Percentiles rank a stretch among this genome's conserved stretches.
These are phyloP conservation scores for Bungarus multicinctus DNA, from an alignment of 2,113 vertebrate genomes.

Conservation along the genomic window DNA sequence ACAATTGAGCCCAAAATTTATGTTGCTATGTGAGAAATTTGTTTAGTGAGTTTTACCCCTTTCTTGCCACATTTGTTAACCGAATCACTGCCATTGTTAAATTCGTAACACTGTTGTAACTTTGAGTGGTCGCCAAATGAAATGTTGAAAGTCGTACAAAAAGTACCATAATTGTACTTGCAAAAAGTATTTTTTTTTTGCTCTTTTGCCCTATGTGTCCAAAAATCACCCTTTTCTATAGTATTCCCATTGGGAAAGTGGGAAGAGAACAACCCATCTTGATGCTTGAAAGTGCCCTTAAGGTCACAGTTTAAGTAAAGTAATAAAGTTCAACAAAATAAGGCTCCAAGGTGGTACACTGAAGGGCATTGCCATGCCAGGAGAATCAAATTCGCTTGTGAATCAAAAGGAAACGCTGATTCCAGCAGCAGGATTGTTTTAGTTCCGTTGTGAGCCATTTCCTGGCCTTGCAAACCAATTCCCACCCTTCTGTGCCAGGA, in stretches of 20 bases:
- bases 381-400: conserved; percentile 31
- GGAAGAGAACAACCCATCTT: not conserved
- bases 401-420: conserved; percentile 52
- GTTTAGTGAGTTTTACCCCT: too few relatives aligned
- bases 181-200: not conserved
- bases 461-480: conserved; percentile 37
- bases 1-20: too few relatives aligned
- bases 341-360: not conserved
- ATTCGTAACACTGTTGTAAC: too few relatives aligned
- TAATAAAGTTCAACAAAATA: not conserved
- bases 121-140: too few relatives aligned
- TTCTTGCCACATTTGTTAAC: too few relatives aligned
- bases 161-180: not conserved
- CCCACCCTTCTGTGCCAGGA: conserved; percentile 34
- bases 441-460: conserved; percentile 43
- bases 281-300: not conserved
- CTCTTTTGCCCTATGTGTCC: too few relatives aligned
- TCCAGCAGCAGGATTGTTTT: conserved; percentile 47
- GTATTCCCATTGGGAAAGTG: too few relatives aligned
- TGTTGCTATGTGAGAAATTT: too few relatives aligned
- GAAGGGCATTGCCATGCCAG: conserved; percentile 38
- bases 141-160: not conserved
- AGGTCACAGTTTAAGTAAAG: not conserved
- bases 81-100: too few relatives aligned
- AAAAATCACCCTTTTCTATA: not conserved